Base-by-base conservation (phyloP, 2,797 vertebrate genomes). In the Lepus oiostolus region DNA sequence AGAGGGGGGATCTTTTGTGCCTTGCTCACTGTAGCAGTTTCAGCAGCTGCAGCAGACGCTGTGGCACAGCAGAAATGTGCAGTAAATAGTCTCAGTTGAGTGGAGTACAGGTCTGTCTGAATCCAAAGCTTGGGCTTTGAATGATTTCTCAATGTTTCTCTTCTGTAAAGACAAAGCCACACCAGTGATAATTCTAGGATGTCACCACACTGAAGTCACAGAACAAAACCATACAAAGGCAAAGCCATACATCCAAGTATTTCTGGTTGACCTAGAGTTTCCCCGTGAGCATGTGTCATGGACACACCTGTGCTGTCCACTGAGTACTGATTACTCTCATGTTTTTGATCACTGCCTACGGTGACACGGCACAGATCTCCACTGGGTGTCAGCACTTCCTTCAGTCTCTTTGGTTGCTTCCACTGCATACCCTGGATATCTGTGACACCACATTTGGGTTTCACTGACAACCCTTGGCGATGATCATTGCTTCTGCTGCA, bases 171-270 rank as follows among this genome's bases (percentile, higher is more conserved):
- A 24, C 4, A 9, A 60, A 28, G 21, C 67, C 71, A 35, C 26
- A 19, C 4, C 26, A 52, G 7, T 35, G 68, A 24, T 8, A 50
- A 32, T 50, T 77, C 70, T 68, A 94, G 68, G 42, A 60, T 26
- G 32, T 82, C 84, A 26, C 38, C 24, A 58, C 16, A 28, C 1
- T 50, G 30, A 32, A 67, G 14, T 47, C 63, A 6, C 32, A 62
- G 75, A 70, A 47, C 35, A 76, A 9, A 12, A 60, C 63, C 5
- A 22, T 2, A 62, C 4, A 2, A 21, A 24, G 72, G 63, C 28
- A 47, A 62, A 77, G 38, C 2, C 38, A 19, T 1, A 5, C 8
- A 2, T 16, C n/a, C 7, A 22, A 0, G 0, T 21, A 6, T 16
- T 80, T 93, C 58, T 47, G 28, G 24, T 32, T 22, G 42, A 19